These are phyloP conservation scores for Drosophila tani DNA, from an alignment of 1,140 invertebrate species.

Conservation along the genomic window DNA sequence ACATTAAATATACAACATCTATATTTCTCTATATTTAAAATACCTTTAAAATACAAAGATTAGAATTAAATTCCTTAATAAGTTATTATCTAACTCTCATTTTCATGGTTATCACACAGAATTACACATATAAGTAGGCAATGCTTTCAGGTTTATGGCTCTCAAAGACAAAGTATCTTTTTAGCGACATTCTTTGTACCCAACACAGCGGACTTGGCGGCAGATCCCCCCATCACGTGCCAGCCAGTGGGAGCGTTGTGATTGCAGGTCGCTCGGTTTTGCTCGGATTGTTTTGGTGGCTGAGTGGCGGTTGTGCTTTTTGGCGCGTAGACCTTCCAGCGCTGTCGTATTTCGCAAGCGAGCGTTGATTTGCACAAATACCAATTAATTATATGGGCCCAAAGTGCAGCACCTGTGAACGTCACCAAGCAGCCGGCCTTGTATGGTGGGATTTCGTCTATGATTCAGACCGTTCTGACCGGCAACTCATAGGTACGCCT, in stretches of 20 bases:
- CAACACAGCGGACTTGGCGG: neutral
- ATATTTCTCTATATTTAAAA: too few relatives aligned
- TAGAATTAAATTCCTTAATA: too few relatives aligned
- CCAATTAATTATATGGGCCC: slow-evolving; percentile 53
- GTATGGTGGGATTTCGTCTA: slow-evolving; percentile 1
- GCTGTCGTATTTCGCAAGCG: slow-evolving; percentile 55
- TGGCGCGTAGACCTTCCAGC: slow-evolving; percentile 63
- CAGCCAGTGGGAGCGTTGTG: slow-evolving; percentile 13
- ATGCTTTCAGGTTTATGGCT: neutral
- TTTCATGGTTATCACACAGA: neutral
- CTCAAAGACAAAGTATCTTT: neutral
- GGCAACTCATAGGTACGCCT: neutral
- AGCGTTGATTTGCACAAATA: slow-evolving; percentile 43
- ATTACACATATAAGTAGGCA: neutral
- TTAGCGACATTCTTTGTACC: neutral
- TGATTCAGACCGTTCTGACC: slow-evolving; percentile 19
- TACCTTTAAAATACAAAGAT: too few relatives aligned
- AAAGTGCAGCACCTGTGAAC: slow-evolving; percentile 37
- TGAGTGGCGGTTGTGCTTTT: slow-evolving; percentile 69
- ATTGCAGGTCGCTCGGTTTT: slow-evolving; percentile 28
- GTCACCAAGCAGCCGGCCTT: neutral
- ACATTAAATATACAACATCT: too few relatives aligned
- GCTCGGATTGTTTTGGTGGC: slow-evolving; percentile 37
- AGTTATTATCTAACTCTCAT: neutral
- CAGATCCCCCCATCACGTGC: slow-evolving; percentile 39